Conservation (phyloP, 2,113 vertebrate genomes). For the Oryzias woworae region DNA sequence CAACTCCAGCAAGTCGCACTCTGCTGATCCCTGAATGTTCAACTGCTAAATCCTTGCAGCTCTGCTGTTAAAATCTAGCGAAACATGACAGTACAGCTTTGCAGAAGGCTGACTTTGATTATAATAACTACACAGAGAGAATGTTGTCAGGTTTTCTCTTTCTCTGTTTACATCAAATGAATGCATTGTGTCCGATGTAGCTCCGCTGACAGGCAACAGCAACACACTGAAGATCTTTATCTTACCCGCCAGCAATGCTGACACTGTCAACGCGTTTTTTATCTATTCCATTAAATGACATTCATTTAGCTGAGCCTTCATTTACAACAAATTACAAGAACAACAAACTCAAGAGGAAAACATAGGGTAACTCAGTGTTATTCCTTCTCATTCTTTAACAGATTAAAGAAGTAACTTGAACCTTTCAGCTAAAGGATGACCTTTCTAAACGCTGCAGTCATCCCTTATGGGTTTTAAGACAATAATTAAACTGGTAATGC, state of each 20-base stretch:
- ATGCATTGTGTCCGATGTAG: constrained; percentile 18
- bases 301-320: background rate
- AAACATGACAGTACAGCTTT: constrained; percentile 36
- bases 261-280: constrained; percentile 9
- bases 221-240: constrained; percentile 25
- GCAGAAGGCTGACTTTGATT: constrained; percentile 52
- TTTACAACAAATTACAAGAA: background rate
- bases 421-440: too few relatives aligned
- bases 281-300: background rate
- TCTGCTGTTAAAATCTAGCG: constrained; percentile 39
- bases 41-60: constrained; percentile 33
- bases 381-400: background rate
- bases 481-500: too few relatives aligned
- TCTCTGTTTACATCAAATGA: constrained; percentile 28
- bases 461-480: too few relatives aligned
- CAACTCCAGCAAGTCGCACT: constrained; percentile 17
- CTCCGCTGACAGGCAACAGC: constrained; percentile 2
- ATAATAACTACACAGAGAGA: constrained; percentile 20
- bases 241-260: constrained; percentile 9
- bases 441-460: too few relatives aligned
- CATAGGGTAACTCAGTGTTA: background rate
- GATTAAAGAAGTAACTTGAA: background rate
- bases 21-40: constrained; percentile 43
- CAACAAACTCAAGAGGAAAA: background rate
- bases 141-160: constrained; percentile 25